phyloP scores from a whole-genome alignment of 2,888 invertebrate genomes.

The Fragum sueziense region DNA sequence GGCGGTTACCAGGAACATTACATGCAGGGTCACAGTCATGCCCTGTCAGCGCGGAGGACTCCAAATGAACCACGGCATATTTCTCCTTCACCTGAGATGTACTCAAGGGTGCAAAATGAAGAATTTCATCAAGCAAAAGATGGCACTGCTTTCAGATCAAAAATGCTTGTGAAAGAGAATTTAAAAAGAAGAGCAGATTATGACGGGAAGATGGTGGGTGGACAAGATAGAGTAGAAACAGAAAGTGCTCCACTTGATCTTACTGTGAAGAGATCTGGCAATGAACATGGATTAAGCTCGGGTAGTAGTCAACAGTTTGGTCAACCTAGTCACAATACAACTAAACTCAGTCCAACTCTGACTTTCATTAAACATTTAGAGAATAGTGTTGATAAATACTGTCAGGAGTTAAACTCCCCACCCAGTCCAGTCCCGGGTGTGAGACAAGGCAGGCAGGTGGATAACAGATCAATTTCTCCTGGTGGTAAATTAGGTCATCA shows the following conservation, averaged over 20 bases:
- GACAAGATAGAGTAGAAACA: neutral
- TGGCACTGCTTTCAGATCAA: neutral
- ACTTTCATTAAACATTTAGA: conserved; percentile 69
- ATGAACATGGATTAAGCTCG: conserved; percentile 25
- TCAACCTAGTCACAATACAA: conserved; percentile 14
- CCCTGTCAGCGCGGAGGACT: too few species aligned
- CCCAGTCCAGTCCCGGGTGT: conserved; percentile 26
- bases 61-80: neutral
- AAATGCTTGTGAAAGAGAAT: neutral
- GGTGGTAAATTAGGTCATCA: conserved; percentile 17
- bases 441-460: conserved; percentile 10
- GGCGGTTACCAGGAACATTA: neutral
- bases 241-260: conserved; percentile 59
- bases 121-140: neutral
- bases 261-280: conserved; percentile 58
- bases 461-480: conserved; percentile 22
- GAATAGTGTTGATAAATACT: conserved; percentile 71
- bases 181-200: neutral
- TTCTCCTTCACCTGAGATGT: neutral
- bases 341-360: conserved; percentile 40
- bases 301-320: conserved; percentile 19
- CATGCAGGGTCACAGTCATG: neutral
- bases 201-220: neutral
- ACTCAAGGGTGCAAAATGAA: neutral
- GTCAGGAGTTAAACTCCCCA: conserved; percentile 57